A percentile compares a stretch with the other conserved stretches of the same genome.
These are phyloP conservation scores for Epizoanthus scotinus DNA, from an alignment of 92 coral and sea anemone genomes.

Conservation along the genomic window DNA sequence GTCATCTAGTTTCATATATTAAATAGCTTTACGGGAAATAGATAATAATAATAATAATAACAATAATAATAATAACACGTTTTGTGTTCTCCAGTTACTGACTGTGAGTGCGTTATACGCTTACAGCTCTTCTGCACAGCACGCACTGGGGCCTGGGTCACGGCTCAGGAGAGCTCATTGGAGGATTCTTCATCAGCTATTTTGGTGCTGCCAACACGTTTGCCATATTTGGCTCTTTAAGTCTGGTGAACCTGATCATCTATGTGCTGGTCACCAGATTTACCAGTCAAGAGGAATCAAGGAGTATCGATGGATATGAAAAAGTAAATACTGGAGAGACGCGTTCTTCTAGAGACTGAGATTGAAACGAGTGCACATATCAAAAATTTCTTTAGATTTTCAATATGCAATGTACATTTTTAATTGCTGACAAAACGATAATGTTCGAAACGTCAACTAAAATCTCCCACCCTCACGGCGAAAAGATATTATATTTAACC, in stretches of 20 bases:
- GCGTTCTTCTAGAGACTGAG: background rate
- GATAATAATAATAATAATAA: too few relatives aligned
- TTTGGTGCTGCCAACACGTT: constrained; percentile 81
- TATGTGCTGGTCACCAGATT: constrained; percentile 69
- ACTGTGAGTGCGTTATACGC: background rate
- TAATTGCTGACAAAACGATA: too few relatives aligned
- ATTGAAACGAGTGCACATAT: background rate
- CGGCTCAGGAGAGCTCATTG: constrained; percentile 91
- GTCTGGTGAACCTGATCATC: constrained; percentile 59
- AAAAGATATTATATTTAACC: too few relatives aligned
- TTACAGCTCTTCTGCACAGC: constrained; percentile 78
- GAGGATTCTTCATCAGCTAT: constrained; percentile 80
- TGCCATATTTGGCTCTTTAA: constrained; percentile 73
- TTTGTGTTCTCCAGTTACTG: background rate
- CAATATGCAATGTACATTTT: too few relatives aligned
- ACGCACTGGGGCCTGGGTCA: constrained; percentile 94
- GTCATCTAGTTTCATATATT: too few relatives aligned
- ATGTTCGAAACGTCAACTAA: too few relatives aligned
- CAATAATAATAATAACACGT: too few relatives aligned
- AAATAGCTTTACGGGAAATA: background rate
- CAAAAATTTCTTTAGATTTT: too few relatives aligned
- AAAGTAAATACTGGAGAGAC: constrained; percentile 17
- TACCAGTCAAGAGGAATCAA: constrained; percentile 29
- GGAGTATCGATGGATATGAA: constrained; percentile 43
- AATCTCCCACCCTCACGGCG: too few relatives aligned